Base-by-base conservation (phyloP, 2,888 invertebrate species). In the Yponomeuta plumbellus region DNA sequence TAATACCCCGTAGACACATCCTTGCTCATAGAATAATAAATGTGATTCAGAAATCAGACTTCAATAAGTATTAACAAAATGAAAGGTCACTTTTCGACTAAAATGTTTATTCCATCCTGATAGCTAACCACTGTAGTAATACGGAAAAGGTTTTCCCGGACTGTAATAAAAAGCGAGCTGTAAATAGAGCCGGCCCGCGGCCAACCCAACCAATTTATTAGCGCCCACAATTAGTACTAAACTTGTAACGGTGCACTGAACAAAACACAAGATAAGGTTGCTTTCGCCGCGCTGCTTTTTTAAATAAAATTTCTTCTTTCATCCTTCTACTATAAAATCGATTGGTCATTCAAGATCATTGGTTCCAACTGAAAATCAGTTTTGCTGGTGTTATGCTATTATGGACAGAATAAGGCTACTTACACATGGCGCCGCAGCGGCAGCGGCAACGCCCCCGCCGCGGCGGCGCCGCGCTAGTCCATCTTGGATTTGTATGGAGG, bases 201-300 rank as follows among this genome's bases (percentile, higher is more conserved):
- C 44, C 44, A 52, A 17, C 44, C 44, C 44, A 52, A 17, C 44
- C 44, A 52, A 52, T 52, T 52, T 52, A 52, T 52, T 52, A 52
- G 44, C 44, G 13, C 44, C 44, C 44, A 52, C 44, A 52, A 52
- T 52, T 52, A 52, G 44, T 52, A 52, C 44, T 52, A 52, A 52
- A 52, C 44, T 52, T 52, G 44, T 52, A 52, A 6, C 44, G 44
- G 44, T 17, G 44, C 44, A 52, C 44, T 52, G 44, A 52, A 52
- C 44, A 52, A 13, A 17, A 52, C 44, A 17, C 44, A 52, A 17
- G 44, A 52, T 52, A 17, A 17, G 44, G 44, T 17, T 5, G 4
- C 8, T 52, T 17, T 52, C 44, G 44, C 44, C 44, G 17, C 8
- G 44, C 44, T 17, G 44, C 44, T 52, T 52, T 52, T 52, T 8